A percentile compares a stretch with the other conserved stretches of the same genome.
Evolutionary conservation across 2,888 invertebrate species (phyloP).

Genomic region (Thera obeliscata): DNA sequence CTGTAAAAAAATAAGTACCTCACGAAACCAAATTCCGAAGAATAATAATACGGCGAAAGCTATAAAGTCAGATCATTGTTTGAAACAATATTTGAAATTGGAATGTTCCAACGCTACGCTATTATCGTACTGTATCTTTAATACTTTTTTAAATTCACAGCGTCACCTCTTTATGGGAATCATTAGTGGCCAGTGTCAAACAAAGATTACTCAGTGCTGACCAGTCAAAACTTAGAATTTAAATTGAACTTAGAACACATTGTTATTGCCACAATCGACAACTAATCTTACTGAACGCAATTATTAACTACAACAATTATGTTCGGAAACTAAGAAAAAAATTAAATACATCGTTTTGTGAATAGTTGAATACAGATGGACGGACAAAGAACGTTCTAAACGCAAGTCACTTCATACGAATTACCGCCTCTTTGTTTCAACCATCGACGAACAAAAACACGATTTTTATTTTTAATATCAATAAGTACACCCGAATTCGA

Average conservation of each 20-base stretch:
- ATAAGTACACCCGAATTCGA: slow-evolving; percentile 59
- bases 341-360: slow-evolving; percentile 67
- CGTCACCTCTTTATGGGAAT: slow-evolving; percentile 49
- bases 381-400: slow-evolving; percentile 70
- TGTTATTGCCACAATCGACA: slow-evolving; percentile 57
- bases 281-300: slow-evolving; percentile 59
- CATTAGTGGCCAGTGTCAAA: slow-evolving; percentile 53
- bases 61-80: background rate
- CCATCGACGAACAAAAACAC: slow-evolving; percentile 71
- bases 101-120: background rate
- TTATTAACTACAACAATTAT: slow-evolving; percentile 80
- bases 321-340: slow-evolving; percentile 55
- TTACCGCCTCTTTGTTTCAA: slow-evolving; percentile 79
- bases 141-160: slow-evolving; percentile 43
- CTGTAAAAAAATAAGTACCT: slow-evolving; percentile 28
- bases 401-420: slow-evolving; percentile 83
- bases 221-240: slow-evolving; percentile 52
- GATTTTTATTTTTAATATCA: slow-evolving; percentile 64
- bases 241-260: slow-evolving; percentile 54
- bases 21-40: slow-evolving; percentile 4
- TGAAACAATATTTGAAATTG: background rate
- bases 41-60: slow-evolving; percentile 5
- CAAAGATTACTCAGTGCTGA: slow-evolving; percentile 42
- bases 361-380: slow-evolving; percentile 57
- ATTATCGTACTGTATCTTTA: background rate